Evolutionary conservation across 2,113 vertebrate species (phyloP).

Genomic region (Megalops atlanticus): DNA sequence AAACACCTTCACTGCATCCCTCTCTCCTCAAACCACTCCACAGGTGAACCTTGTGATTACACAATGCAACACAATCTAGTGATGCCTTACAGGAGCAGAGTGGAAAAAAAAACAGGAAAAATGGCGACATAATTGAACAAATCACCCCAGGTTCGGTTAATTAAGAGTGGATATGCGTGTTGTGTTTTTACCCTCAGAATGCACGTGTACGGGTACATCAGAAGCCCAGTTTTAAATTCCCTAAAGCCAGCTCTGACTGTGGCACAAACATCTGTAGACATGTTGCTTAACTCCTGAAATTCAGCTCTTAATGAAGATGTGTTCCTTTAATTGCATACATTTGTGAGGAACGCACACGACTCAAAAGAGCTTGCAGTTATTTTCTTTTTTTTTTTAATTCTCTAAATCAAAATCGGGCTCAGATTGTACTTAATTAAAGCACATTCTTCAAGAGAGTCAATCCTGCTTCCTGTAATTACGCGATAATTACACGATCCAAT

Average conservation of each 20-base stretch:
- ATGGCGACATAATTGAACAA: not conserved
- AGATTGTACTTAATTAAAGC: not conserved
- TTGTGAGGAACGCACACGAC: not conserved
- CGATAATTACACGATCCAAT: not conserved
- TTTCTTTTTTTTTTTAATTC: not conserved
- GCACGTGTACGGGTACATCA: not conserved
- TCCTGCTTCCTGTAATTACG: not conserved
- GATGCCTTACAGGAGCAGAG: no score
- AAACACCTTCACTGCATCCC: not conserved
- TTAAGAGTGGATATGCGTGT: not conserved
- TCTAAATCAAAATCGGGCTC: not conserved
- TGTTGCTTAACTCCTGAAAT: not conserved
- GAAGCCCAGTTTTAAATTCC: not conserved
- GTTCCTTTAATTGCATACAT: not conserved
- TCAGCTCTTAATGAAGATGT: not conserved
- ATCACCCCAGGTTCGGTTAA: not conserved
- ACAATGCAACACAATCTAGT: no score
- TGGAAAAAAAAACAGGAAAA: not conserved
- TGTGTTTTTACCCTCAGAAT: not conserved
- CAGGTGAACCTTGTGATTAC: not conserved
- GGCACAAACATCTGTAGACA: not conserved
- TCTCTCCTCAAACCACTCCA: not conserved
- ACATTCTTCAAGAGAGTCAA: not conserved
- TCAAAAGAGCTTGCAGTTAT: not conserved
- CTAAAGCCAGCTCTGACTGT: not conserved